Evolutionary conservation across 2,113 vertebrate species (phyloP).

Genomic region (Zingel zingel): DNA sequence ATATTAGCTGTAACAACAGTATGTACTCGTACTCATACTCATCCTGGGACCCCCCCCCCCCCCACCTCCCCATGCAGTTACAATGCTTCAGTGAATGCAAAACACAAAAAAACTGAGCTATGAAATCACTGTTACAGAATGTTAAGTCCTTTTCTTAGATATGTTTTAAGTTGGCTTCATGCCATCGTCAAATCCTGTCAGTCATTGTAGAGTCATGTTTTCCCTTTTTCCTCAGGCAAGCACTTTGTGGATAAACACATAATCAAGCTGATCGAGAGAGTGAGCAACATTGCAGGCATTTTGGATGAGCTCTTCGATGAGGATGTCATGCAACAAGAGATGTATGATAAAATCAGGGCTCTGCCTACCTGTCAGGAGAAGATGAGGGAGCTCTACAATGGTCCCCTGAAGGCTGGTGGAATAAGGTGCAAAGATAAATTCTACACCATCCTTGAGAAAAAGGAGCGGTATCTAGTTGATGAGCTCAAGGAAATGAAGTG

Average conservation of each 20-base stretch:
- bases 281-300: constrained; percentile 20
- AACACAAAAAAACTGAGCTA: neutral
- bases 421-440: neutral
- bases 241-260: constrained; percentile 67
- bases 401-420: neutral
- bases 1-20: neutral
- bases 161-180: neutral
- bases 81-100: neutral
- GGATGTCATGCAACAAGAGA: neutral
- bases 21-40: neutral
- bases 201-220: neutral
- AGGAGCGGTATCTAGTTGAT: neutral
- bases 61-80: no score
- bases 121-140: neutral
- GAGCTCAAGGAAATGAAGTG: constrained; percentile 11
- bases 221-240: constrained; percentile 7
- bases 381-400: constrained; percentile 18
- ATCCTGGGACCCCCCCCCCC: neutral
- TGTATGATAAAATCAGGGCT: constrained; percentile 3
- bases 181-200: neutral
- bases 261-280: neutral
- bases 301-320: constrained; percentile 55
- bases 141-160: neutral
- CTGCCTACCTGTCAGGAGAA: rapidly evolving
- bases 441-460: neutral